Conservation (phyloP, 2,113 vertebrate species). For the Gadus macrocephalus region DNA sequence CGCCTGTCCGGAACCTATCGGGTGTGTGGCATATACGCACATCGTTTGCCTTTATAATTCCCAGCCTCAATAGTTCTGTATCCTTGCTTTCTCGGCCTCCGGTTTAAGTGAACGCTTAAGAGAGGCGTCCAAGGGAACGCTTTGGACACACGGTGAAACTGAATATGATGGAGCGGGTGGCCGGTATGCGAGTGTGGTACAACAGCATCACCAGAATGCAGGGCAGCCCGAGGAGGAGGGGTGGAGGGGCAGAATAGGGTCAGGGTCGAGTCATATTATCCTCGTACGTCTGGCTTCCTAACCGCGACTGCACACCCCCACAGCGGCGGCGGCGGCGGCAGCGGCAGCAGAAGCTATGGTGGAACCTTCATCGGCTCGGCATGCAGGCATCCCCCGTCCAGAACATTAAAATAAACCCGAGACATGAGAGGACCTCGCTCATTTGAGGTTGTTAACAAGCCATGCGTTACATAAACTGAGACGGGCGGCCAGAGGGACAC, state of each 20-base stretch:
- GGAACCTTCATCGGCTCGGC: slow-evolving; percentile 25
- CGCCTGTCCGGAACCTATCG: too few relatives aligned
- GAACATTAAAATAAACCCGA: slow-evolving; percentile 56
- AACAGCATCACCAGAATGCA: slow-evolving; percentile 14
- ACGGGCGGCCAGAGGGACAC: slow-evolving; percentile 33
- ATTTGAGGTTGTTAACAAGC: slow-evolving; percentile 47
- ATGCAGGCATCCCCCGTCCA: slow-evolving; percentile 39
- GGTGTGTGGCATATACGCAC: too few relatives aligned
- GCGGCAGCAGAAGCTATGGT: slow-evolving; percentile 24
- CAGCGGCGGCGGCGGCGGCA: background rate
- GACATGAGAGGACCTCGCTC: slow-evolving; percentile 47
- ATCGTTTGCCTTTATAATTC: slow-evolving; percentile 23
- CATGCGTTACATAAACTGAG: slow-evolving; percentile 33
- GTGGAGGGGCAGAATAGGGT: slow-evolving; percentile 14
- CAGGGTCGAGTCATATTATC: slow-evolving; percentile 32
- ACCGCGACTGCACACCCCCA: slow-evolving; percentile 13
- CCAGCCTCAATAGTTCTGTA: slow-evolving; percentile 23
- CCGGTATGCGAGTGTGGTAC: slow-evolving; percentile 11
- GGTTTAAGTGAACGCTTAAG: slow-evolving; percentile 39
- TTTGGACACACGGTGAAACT: slow-evolving; percentile 41
- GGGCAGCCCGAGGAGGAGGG: background rate
- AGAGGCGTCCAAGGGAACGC: slow-evolving; percentile 35
- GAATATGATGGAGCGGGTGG: slow-evolving; percentile 9
- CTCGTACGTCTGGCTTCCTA: slow-evolving; percentile 20
- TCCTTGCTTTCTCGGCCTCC: slow-evolving; percentile 28